Conservation (phyloP, 1,140 invertebrate species). For the Streblospio benedicti region DNA sequence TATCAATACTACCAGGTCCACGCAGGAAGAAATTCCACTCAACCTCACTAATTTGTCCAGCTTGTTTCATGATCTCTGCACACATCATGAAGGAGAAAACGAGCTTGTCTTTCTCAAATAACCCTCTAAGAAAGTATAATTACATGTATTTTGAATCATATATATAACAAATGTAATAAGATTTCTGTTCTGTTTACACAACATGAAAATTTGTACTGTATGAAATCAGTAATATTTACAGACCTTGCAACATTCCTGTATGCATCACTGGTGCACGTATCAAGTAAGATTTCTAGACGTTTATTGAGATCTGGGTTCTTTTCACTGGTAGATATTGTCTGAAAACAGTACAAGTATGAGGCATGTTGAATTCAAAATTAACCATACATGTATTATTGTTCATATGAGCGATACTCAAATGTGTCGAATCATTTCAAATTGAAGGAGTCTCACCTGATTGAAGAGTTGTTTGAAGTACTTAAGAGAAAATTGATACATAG, state of each 20-base stretch:
- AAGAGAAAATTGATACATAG: constrained; percentile 59
- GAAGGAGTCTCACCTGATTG: no score
- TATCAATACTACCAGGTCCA: constrained; percentile 51
- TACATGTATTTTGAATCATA: not conserved
- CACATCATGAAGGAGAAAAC: constrained; percentile 64
- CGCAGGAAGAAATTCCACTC: constrained; percentile 69
- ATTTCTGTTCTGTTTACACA: not conserved
- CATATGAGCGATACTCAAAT: no score
- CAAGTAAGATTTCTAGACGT: constrained; percentile 37
- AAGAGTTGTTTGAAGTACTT: constrained; percentile 80
- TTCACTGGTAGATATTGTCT: constrained; percentile 42
- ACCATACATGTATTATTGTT: no score
- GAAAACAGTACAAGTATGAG: no score
- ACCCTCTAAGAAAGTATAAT: constrained; percentile 30
- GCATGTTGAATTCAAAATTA: no score
- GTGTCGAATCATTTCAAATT: no score
- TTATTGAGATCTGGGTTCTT: constrained; percentile 33
- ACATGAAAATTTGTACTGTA: not conserved
- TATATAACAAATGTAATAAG: not conserved
- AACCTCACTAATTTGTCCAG: constrained; percentile 48
- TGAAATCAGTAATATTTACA: not conserved
- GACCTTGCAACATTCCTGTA: constrained; percentile 48
- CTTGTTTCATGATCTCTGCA: constrained; percentile 61
- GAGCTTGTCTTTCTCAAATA: constrained; percentile 49
- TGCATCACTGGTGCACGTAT: constrained; percentile 52